Conservation (phyloP, 1,140 invertebrate species). For the Leucophenga varia region DNA sequence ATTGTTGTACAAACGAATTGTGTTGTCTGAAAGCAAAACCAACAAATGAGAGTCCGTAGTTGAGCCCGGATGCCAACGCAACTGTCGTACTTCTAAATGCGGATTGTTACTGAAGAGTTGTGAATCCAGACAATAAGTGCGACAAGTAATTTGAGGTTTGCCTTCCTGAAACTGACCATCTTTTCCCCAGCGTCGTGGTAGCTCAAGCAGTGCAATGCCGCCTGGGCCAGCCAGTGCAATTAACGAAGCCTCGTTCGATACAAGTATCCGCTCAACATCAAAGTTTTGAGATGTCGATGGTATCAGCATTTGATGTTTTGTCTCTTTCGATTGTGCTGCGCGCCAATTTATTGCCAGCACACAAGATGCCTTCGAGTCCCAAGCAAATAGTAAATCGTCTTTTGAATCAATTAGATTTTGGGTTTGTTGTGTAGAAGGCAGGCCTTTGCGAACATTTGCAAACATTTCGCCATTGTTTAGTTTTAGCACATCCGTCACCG, state of each 20-base stretch:
- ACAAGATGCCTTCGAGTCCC: conserved; percentile 35
- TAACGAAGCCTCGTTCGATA: conserved; percentile 49
- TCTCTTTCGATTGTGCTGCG: conserved; percentile 13
- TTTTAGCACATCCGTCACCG: conserved; percentile 36
- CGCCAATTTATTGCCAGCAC: conserved; percentile 48
- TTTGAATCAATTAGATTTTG: conserved; percentile 51
- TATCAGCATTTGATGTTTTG: conserved; percentile 43
- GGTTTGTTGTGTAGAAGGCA: conserved; percentile 30
- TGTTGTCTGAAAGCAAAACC: conserved; percentile 80
- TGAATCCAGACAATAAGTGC: conserved; percentile 65
- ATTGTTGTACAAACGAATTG: conserved; percentile 66
- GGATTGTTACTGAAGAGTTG: conserved; percentile 62
- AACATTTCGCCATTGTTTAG: conserved; percentile 39
- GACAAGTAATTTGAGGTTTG: conserved; percentile 49
- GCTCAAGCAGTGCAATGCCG: conserved; percentile 52
- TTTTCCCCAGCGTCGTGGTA: conserved; percentile 56
- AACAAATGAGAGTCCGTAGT: conserved; percentile 73
- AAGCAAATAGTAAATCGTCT: conserved; percentile 48
- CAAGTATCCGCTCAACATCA: conserved; percentile 48
- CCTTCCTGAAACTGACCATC: conserved; percentile 48
- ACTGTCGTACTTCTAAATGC: conserved; percentile 65
- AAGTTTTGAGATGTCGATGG: conserved; percentile 44
- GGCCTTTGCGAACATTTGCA: conserved; percentile 34
- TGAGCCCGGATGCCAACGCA: conserved; percentile 82
- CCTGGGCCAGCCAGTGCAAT: conserved; percentile 45